Base-by-base conservation (phyloP, 2,888 invertebrate genomes). In the Agrilus mali region DNA sequence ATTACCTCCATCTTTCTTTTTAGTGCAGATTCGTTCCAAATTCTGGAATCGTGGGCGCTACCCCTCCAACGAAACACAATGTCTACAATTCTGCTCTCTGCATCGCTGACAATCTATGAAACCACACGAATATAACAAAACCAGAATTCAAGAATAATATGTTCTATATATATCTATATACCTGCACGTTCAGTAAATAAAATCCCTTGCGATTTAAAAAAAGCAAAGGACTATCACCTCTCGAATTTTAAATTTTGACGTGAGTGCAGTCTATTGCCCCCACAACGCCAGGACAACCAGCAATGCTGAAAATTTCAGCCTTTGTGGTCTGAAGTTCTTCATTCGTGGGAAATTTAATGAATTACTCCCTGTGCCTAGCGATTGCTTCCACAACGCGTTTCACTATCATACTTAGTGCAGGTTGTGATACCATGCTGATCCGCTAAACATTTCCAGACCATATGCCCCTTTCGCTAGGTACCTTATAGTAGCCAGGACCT, bases 241-340 rank as follows among this genome's bases (percentile, higher is more conserved):
- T n/a, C 10, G 38, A 16, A 20, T 20, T 16, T 38, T 38, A 4
- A 38, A 38, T 38, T 8, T 38, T 38, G 7, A 38, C 38, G n/a
- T 38, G 38, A n/a, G 38, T 38, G 14, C 38, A 16, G 7, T 38
- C 38, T 4, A 38, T 38, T 14, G 38, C 38, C 14, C 15, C 38
- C 10, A 38, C 38, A 7, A 3, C n/a, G n/a, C n/a, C n/a, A n/a
- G n/a, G n/a, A n/a, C n/a, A n/a, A n/a, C n/a, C n/a, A n/a, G n/a
- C n/a, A 3, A 13, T 34, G n/a, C 14, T 3, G 7, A 13, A 34
- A 7, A 34, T 5, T 3, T 34, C 34, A 4, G n/a, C 13, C 7
- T 34, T 34, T 34, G 34, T 34, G 3, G 34, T 14, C 5, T 3
- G 13, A 3, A 34, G 14, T n/a, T 34, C 14, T 34, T n/a, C 34